These are phyloP conservation scores for Tolypeutes matacus DNA, from an alignment of 2,797 vertebrate species.

Conservation along the genomic window DNA sequence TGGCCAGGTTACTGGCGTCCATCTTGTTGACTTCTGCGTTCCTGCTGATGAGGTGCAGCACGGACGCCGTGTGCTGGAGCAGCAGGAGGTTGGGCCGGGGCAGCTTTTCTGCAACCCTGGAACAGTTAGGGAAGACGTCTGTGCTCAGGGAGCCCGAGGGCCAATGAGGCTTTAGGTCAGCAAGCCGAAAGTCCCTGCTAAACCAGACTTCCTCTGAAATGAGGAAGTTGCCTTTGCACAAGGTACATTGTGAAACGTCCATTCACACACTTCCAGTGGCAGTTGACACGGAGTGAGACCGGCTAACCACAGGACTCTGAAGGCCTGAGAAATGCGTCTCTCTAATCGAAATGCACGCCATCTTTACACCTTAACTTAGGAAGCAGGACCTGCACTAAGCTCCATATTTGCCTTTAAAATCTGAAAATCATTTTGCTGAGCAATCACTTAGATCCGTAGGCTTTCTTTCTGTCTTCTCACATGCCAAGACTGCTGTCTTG, in stretches of 20 bases:
- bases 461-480: neutral
- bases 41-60: slow-evolving; percentile 93
- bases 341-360: neutral
- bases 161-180: neutral
- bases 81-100: slow-evolving; percentile 91
- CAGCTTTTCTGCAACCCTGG: slow-evolving; percentile 92
- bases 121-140: slow-evolving; percentile 26
- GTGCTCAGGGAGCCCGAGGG: neutral
- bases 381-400: neutral
- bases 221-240: slow-evolving; percentile 77
- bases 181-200: neutral
- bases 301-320: neutral
- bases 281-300: neutral
- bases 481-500: neutral
- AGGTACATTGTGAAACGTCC: slow-evolving; percentile 68
- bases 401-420: neutral
- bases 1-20: slow-evolving; percentile 94
- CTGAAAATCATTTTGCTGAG: neutral
- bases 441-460: neutral
- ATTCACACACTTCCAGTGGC: slow-evolving; percentile 78
- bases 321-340: neutral
- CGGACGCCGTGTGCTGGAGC: slow-evolving; percentile 91
- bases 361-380: neutral
- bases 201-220: slow-evolving; percentile 75
- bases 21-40: slow-evolving; percentile 92